Conservation (phyloP, 2,113 vertebrate species). For the Dasyprocta punctata region DNA sequence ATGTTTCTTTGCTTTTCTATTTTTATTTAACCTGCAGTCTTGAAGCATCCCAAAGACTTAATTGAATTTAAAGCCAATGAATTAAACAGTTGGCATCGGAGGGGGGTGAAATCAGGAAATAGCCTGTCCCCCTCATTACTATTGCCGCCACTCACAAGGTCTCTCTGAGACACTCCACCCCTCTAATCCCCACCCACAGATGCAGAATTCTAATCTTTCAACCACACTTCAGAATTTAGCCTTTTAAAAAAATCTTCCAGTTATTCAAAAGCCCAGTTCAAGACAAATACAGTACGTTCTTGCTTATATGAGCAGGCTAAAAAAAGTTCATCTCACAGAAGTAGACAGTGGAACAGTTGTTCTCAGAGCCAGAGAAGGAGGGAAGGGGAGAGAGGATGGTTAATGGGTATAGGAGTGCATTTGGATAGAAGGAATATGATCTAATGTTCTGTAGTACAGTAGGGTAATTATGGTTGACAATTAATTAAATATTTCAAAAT, state of each 20-base stretch:
- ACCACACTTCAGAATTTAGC: not conserved
- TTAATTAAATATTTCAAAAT: not conserved
- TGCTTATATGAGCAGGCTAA: not conserved
- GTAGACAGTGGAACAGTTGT: not conserved
- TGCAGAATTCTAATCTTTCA: not conserved
- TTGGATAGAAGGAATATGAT: not conserved
- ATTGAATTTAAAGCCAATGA: not conserved
- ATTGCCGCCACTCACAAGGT: not conserved
- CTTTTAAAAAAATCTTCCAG: not conserved
- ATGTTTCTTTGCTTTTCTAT: not conserved
- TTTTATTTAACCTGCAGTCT: not conserved
- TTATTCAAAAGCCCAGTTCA: not conserved
- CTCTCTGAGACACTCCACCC: not conserved
- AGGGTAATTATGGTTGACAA: not conserved
- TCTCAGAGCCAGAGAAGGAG: not conserved
- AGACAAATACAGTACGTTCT: not conserved
- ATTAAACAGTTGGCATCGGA: not conserved
- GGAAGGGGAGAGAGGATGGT: not conserved
- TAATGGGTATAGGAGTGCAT: not conserved
- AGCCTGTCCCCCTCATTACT: not conserved
- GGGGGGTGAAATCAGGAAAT: not conserved
- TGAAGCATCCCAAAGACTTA: constrained; percentile 6
- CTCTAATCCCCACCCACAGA: fast-evolving
- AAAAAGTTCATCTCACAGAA: not conserved
- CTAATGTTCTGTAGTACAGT: not conserved